Evolutionary conservation across 2,797 vertebrate species (phyloP).

Genomic region (Delichon dasypus): DNA sequence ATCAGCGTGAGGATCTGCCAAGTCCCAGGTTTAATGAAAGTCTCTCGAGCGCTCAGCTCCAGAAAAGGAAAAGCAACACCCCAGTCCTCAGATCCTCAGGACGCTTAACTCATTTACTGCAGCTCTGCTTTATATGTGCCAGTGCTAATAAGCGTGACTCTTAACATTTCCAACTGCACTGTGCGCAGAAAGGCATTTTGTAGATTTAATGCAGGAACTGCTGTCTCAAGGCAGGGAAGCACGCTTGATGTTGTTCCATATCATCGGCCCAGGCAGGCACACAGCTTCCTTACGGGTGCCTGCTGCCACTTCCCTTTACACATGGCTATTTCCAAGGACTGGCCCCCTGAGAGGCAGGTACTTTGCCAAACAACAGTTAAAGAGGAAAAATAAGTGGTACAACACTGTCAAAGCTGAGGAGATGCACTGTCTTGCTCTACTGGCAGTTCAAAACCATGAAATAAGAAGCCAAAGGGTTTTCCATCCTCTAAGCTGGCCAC

Average conservation of each 20-base stretch:
- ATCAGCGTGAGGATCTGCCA: constrained; percentile 20
- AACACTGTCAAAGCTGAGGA: not conserved
- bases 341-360: not conserved
- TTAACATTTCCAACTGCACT: not conserved
- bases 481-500: not conserved
- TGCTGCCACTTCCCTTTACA: not conserved
- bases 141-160: not conserved
- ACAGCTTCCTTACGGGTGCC: not conserved
- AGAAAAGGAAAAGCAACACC: constrained; percentile 21
- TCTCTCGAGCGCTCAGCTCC: not conserved
- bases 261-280: not conserved
- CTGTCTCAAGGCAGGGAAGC: not conserved
- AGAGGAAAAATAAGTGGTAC: not conserved
- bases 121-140: constrained; percentile 15
- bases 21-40: constrained; percentile 27
- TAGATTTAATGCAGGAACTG: not conserved
- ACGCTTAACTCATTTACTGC: not conserved
- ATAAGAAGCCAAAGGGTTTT: not conserved
- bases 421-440: not conserved
- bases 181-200: not conserved
- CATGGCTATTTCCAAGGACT: not conserved
- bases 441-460: not conserved
- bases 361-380: not conserved
- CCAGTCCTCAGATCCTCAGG: constrained; percentile 5
- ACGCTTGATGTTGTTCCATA: not conserved